phyloP scores from a whole-genome alignment of 2,888 invertebrate species.

The Calliphora vomitoria region DNA sequence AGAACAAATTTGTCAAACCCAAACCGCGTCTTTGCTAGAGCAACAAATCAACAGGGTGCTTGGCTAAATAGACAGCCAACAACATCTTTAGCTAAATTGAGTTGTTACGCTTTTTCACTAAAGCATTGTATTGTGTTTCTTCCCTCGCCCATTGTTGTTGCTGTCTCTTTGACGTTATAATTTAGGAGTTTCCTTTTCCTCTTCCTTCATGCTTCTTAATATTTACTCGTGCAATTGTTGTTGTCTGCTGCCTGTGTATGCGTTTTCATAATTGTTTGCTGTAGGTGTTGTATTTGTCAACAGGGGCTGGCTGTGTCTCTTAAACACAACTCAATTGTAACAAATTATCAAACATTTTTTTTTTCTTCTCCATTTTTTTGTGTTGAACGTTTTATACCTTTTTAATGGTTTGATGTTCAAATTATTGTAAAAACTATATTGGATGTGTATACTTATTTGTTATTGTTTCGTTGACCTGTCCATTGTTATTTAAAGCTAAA shows the following conservation, averaged over 20 bases:
- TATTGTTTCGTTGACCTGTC: not conserved
- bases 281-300: constrained; percentile 75
- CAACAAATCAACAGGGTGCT: constrained; percentile 69
- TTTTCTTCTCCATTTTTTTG: constrained; percentile 18
- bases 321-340: constrained; percentile 67
- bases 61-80: constrained; percentile 53
- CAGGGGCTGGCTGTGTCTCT: constrained; percentile 44
- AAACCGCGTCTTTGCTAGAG: constrained; percentile 76
- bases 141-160: constrained; percentile 67
- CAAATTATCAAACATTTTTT: constrained; percentile 71
- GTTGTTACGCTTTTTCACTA: constrained; percentile 74
- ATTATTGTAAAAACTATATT: constrained; percentile 9
- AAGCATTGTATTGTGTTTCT: constrained; percentile 16
- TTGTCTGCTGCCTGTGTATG: not conserved
- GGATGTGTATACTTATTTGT: not conserved
- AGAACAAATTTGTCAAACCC: constrained; percentile 75
- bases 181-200: constrained; percentile 75
- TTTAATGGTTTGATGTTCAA: constrained; percentile 27
- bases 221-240: constrained; percentile 17
- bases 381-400: constrained; percentile 18
- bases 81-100: constrained; percentile 69
- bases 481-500: constrained; percentile 16
- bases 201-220: constrained; percentile 3
- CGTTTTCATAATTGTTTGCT: constrained; percentile 18
- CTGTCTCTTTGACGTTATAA: constrained; percentile 53